These are phyloP conservation scores for Drepana falcataria DNA, from an alignment of 2,888 invertebrate genomes.

Conservation along the genomic window DNA sequence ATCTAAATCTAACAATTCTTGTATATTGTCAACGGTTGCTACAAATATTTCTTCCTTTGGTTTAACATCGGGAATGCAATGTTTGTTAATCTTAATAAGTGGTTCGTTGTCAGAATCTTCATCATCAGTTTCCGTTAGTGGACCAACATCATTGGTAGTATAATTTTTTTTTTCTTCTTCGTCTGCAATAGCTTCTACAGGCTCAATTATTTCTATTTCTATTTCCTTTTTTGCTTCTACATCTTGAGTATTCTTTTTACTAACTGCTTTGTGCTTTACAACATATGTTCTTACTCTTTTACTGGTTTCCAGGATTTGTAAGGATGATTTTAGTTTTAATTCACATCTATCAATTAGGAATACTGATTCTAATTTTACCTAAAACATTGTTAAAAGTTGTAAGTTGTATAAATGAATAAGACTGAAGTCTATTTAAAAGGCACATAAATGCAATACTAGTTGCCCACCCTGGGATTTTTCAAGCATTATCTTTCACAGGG, in stretches of 20 bases:
- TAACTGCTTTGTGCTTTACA: slow-evolving; percentile 19
- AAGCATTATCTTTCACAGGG: too few relatives aligned
- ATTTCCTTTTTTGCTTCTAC: slow-evolving; percentile 9
- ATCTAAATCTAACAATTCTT: neutral
- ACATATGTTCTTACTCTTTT: slow-evolving; percentile 29
- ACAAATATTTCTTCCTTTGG: neutral
- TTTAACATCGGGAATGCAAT: neutral
- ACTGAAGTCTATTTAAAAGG: neutral
- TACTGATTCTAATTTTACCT: slow-evolving; percentile 37
- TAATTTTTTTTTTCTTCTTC: neutral
- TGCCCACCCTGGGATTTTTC: too few relatives aligned
- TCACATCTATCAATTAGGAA: slow-evolving; percentile 32
- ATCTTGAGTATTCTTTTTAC: slow-evolving; percentile 6
- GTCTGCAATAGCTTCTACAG: neutral
- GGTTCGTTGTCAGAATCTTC: neutral
- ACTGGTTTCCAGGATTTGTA: slow-evolving; percentile 28
- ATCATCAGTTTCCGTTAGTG: neutral
- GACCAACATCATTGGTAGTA: neutral
- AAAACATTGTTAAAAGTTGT: slow-evolving; percentile 8
- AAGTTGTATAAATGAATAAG: neutral
- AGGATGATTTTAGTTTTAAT: slow-evolving; percentile 30
- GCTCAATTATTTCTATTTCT: neutral
- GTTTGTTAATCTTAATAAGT: neutral
- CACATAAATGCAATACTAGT: too few relatives aligned
- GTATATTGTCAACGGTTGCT: neutral